phyloP scores from a whole-genome alignment of 2,888 invertebrate genomes.

The Agrotis segetum region DNA sequence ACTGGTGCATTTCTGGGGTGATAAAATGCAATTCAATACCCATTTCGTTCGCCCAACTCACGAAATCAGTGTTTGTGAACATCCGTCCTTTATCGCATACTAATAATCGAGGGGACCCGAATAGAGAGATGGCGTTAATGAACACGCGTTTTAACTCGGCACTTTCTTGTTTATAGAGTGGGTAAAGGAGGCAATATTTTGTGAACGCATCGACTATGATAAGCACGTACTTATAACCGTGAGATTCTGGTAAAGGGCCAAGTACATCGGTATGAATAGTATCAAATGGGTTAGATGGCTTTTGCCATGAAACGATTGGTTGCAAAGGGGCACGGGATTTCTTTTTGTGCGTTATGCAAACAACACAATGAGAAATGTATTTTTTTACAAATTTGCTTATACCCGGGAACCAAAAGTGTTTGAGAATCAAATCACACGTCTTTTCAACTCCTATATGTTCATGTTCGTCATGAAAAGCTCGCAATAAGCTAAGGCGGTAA shows the following conservation, averaged over 20 bases:
- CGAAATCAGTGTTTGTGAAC: background rate
- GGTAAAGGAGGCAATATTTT: background rate
- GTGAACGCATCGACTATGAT: background rate
- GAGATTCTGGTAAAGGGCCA: background rate
- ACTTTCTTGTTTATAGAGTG: constrained; percentile 1
- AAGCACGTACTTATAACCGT: background rate
- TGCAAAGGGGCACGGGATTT: background rate
- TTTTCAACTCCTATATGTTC: too few species aligned
- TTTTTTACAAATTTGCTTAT: background rate
- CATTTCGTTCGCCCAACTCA: background rate
- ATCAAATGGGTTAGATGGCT: too few species aligned
- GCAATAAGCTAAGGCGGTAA: too few species aligned
- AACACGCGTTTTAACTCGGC: background rate
- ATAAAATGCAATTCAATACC: background rate
- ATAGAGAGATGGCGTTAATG: background rate
- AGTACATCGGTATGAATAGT: background rate
- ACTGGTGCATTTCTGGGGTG: constrained; percentile 4
- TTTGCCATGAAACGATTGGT: background rate
- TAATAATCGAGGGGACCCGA: background rate
- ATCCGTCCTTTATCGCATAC: background rate
- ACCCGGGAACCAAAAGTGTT: background rate
- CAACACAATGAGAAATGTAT: background rate
- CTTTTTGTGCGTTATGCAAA: background rate
- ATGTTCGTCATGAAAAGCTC: too few species aligned
- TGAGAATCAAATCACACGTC: too few species aligned